Evolutionary conservation across 2,797 vertebrate genomes (phyloP), one percentile per base, ranked within the genome.

Genomic region (Pagetopsis macropterus): DNA sequence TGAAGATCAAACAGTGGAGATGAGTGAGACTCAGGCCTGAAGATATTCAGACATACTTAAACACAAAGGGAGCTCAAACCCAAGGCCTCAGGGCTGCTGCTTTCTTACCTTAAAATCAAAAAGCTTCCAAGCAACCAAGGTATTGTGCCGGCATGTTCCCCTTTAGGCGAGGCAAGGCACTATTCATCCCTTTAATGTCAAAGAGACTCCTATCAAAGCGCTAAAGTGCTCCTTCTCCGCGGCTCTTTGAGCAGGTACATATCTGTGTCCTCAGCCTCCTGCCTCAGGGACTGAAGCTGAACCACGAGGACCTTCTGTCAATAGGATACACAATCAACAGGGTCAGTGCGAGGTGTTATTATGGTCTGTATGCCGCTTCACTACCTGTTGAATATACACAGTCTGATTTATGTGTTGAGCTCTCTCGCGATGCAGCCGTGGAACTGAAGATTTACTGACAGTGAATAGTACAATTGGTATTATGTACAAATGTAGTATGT

Each of bases 241-340:
- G 48, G 55, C 57, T 76, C 69, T 69, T 86, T 70, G 65, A 79
- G 60, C 59, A 75, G 74, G 82, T 75, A 73, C 76, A 84, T 78
- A 65, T 66, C 67, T 70, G 65, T 51, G 68, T 72, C 67, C 60
- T 79, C 51, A 40, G 27, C 65, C 55, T 61, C 33, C 67, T 72
- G 50, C 70, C 59, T 43, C 50, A 3, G 66, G 64, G 73, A 66
- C 31, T 64, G 57, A 5, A 58, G 77, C 49, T 23, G 75, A 77
- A 79, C 77, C 59, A 55, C 44, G 31, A 50, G 63, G 51, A 67
- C 31, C 3, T 51, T 56, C 52, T 54, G 3, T 79, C 65, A 65
- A 49, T 54, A 52, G 65, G 19, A 45, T 56, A 58, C 61, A 75
- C 62, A 77, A 81, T 83, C 50, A 65, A 65, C 74, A 81, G 74